Percentiles rank a stretch among this genome's conserved stretches.
Evolutionary conservation across 37 sponge, comb jelly and placozoan species (phyloP).

Genomic region (Haliclona indistincta): DNA sequence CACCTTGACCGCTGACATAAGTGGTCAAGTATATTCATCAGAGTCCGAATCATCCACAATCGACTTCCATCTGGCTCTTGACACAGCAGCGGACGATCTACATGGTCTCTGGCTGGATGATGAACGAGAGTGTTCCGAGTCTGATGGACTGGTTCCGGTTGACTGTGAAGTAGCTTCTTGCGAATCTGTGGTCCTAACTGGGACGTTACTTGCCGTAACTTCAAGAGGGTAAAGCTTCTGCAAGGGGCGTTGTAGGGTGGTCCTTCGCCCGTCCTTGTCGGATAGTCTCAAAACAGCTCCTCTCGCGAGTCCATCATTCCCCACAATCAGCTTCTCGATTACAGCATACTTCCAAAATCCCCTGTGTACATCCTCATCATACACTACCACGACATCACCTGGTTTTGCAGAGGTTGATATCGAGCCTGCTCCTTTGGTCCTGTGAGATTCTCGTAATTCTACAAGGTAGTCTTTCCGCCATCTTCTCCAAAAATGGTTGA

Average conservation of each 20-base stretch:
- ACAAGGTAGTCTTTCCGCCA: background rate
- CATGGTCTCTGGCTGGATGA: no score
- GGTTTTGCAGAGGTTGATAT: background rate
- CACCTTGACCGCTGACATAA: no score
- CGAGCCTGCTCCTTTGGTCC: background rate
- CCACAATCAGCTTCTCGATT: background rate
- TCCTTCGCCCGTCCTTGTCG: background rate
- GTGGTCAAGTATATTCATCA: no score
- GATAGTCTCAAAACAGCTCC: slow-evolving; percentile 33
- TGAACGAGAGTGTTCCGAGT: no score
- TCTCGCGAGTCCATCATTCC: slow-evolving; percentile 5
- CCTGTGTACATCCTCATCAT: slow-evolving; percentile 1
- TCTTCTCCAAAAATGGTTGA: background rate
- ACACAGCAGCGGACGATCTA: no score
- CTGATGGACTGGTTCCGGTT: no score
- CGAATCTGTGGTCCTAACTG: no score
- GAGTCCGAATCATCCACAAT: no score
- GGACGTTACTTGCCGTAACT: no score
- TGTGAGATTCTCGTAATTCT: background rate
- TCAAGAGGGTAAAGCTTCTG: slow-evolving; percentile 13
- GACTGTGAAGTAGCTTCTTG: no score
- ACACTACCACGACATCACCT: slow-evolving; percentile 5
- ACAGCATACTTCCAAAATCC: slow-evolving; percentile 9
- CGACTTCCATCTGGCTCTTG: no score
- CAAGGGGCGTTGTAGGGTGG: slow-evolving; percentile 3